Conservation (phyloP, 2,888 invertebrate species). For the Phyto melanocephala region DNA sequence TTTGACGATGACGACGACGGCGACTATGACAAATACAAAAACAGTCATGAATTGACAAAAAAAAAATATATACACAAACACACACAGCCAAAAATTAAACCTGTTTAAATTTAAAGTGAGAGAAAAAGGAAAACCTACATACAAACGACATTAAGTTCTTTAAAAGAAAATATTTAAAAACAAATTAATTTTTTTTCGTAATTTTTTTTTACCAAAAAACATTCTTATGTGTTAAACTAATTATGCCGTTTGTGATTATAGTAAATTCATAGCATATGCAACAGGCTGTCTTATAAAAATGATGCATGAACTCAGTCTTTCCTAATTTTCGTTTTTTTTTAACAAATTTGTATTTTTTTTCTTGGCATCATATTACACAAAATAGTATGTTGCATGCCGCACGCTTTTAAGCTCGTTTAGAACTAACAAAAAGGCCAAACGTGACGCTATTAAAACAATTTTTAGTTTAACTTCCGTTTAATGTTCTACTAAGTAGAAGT, state of each 20-base stretch:
- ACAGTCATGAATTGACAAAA: conserved; percentile 73
- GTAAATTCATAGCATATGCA: conserved; percentile 70
- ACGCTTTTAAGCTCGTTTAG: conserved; percentile 61
- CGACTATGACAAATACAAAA: conserved; percentile 69
- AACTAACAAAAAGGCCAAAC: conserved; percentile 68
- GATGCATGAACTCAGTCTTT: conserved; percentile 33
- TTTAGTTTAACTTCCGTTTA: conserved; percentile 62
- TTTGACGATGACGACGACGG: conserved; percentile 28
- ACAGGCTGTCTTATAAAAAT: conserved; percentile 69
- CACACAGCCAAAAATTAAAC: too few relatives aligned
- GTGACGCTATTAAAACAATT: conserved; percentile 75
- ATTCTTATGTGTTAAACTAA: not conserved
- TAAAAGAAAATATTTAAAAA: too few relatives aligned
- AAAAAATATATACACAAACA: too few relatives aligned
- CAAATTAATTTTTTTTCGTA: too few relatives aligned
- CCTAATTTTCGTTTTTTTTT: not conserved
- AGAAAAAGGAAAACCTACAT: conserved; percentile 32
- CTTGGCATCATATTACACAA: conserved; percentile 76
- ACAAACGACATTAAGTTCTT: too few relatives aligned
- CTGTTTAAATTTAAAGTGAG: conserved; percentile 60
- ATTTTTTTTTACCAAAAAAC: not conserved
- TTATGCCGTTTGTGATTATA: conserved; percentile 8
- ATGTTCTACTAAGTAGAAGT: conserved; percentile 55
- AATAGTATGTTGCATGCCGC: conserved; percentile 78
- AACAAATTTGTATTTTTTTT: conserved; percentile 47